Evolutionary conservation across 2,888 invertebrate genomes (phyloP).

Genomic region (Helobdella robusta): DNA sequence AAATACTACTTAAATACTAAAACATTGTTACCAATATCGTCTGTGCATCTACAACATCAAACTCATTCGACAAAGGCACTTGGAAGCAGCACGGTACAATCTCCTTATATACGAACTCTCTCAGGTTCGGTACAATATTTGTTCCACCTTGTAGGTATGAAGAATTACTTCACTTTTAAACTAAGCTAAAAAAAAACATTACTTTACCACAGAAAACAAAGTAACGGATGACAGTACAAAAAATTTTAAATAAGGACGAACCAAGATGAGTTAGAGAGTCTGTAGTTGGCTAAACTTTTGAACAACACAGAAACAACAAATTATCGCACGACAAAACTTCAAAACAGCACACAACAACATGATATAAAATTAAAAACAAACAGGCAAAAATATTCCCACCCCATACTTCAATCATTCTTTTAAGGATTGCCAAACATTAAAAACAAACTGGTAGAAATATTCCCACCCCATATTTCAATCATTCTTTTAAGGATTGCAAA

Average conservation of each 20-base stretch:
- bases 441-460: conserved; percentile 2
- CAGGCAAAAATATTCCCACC: conserved; percentile 28
- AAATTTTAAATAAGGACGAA: too few relatives aligned
- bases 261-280: too few relatives aligned
- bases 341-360: too few relatives aligned
- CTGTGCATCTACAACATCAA: conserved; percentile 54
- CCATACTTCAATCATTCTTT: conserved; percentile 50
- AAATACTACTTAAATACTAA: too few relatives aligned
- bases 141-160: too few relatives aligned
- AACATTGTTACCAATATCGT: conserved; percentile 44
- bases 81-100: conserved; percentile 54
- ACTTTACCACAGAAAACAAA: not conserved
- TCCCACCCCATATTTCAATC: conserved; percentile 45
- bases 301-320: too few relatives aligned
- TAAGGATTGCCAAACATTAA: conserved; percentile 47
- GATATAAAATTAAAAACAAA: not conserved
- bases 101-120: conserved; percentile 53
- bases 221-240: not conserved
- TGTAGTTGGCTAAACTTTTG: too few relatives aligned
- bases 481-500: conserved; percentile 51
- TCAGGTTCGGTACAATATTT: conserved; percentile 50
- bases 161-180: too few relatives aligned
- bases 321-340: too few relatives aligned
- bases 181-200: conserved; percentile 29
- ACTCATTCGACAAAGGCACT: conserved; percentile 52